A percentile compares a stretch with the other conserved stretches of the same genome.
phyloP scores from a whole-genome alignment of 2,888 invertebrate species.

The Limnephilus marmoratus region DNA sequence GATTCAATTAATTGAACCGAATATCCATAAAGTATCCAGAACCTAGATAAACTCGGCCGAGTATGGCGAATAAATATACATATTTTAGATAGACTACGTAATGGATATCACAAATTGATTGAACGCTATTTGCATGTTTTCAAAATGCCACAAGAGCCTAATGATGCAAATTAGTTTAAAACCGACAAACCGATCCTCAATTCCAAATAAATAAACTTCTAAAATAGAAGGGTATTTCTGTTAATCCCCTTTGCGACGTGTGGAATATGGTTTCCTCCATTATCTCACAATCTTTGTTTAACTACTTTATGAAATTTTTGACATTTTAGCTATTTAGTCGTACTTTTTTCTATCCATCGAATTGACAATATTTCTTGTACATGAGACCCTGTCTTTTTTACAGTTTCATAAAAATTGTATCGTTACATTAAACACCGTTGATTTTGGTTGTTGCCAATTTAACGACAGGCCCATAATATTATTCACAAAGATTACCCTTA shows the following conservation, averaged over 20 bases:
- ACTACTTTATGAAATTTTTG: background rate
- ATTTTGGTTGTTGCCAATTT: constrained; percentile 2
- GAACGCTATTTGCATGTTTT: background rate
- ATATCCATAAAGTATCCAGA: constrained; percentile 25
- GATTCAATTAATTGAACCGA: constrained; percentile 40
- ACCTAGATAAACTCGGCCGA: constrained; percentile 10
- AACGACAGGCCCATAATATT: background rate
- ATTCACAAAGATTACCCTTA: background rate
- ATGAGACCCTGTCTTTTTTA: background rate
- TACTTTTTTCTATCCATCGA: background rate
- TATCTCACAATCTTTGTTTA: background rate
- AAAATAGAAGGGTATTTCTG: background rate
- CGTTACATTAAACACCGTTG: background rate
- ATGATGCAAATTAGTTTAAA: background rate
- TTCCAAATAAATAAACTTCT: background rate
- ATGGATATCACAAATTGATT: constrained; percentile 18
- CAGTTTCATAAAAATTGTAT: constrained; percentile 19
- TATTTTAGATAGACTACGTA: constrained; percentile 5
- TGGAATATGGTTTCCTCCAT: background rate
- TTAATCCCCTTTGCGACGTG: background rate
- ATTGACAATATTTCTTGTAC: background rate
- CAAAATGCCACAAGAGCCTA: background rate
- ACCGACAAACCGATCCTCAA: background rate
- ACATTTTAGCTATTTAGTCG: background rate
- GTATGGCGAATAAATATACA: constrained; percentile 25